Percentiles rank a stretch among this genome's conserved stretches.
Conservation (phyloP, 2,797 vertebrate genomes). For the Anniella stebbinsi region DNA sequence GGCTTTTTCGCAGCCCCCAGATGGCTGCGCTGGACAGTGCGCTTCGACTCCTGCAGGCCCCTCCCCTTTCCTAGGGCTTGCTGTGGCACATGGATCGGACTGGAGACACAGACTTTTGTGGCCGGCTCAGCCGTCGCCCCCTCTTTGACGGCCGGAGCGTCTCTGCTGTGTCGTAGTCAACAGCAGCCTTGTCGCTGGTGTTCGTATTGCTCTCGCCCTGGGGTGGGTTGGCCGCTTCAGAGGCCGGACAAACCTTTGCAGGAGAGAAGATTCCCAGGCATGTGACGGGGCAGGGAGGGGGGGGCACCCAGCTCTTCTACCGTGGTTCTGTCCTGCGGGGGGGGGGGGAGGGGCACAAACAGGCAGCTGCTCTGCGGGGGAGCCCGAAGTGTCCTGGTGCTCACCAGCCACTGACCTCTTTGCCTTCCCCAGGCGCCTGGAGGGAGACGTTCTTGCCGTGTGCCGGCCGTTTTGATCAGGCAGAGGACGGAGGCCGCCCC, state of each 20-base stretch:
- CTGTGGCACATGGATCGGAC: neutral
- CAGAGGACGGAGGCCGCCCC: neutral
- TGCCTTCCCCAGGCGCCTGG: constrained; percentile 69
- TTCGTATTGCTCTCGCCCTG: neutral
- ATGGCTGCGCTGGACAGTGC: too few relatives aligned
- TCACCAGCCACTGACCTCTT: constrained; percentile 39
- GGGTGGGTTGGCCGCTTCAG: neutral
- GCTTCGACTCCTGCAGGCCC: too few relatives aligned
- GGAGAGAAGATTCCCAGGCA: neutral
- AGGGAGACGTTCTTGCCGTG: neutral
- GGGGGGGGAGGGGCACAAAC: neutral
- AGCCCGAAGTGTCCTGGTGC: rapidly evolving
- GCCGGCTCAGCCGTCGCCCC: too few relatives aligned
- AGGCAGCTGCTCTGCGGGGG: neutral
- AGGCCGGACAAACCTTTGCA: neutral
- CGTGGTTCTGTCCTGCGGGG: neutral
- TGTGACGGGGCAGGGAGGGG: neutral
- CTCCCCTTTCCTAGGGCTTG: neutral
- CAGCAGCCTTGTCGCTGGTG: neutral
- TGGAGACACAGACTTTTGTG: neutral
- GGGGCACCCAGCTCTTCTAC: neutral
- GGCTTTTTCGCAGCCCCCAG: too few relatives aligned
- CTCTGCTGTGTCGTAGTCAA: too few relatives aligned
- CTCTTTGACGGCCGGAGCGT: too few relatives aligned
- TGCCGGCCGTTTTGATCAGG: constrained; percentile 35